Conservation (phyloP, 2,797 vertebrate genomes). For the Takifugu ocellatus region DNA sequence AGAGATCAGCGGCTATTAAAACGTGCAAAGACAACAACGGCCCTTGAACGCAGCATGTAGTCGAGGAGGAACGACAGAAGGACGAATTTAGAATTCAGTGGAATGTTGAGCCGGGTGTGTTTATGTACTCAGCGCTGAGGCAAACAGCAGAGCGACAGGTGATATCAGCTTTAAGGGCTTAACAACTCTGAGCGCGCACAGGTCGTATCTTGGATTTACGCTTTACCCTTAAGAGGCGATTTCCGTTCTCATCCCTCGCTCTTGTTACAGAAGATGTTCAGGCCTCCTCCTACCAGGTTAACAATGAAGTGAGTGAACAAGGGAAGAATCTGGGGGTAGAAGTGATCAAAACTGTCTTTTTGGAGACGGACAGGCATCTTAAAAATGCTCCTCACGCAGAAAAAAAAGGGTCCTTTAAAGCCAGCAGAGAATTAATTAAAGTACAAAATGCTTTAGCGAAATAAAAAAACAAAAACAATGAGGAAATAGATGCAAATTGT, state of each 20-base stretch:
- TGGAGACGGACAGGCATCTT: neutral
- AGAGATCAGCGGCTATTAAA: constrained; percentile 62
- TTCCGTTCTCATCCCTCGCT: constrained; percentile 30
- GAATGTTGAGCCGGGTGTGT: constrained; percentile 62
- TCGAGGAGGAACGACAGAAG: constrained; percentile 58
- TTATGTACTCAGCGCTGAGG: constrained; percentile 64
- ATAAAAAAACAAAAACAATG: constrained; percentile 27
- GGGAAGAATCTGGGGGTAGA: constrained; percentile 2
- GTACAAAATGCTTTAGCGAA: constrained; percentile 39
- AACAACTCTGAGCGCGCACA: constrained; percentile 50
- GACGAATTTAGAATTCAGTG: constrained; percentile 60
- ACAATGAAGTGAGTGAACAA: constrained; percentile 4
- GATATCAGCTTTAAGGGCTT: constrained; percentile 62
- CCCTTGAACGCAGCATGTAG: neutral
- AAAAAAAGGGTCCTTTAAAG: constrained; percentile 11
- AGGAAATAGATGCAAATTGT: constrained; percentile 46
- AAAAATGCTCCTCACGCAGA: constrained; percentile 4
- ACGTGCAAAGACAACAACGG: constrained; percentile 29
- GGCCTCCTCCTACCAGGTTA: constrained; percentile 14
- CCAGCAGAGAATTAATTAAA: constrained; percentile 47
- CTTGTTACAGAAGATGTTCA: constrained; percentile 14
- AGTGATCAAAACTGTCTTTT: neutral
- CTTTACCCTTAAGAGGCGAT: constrained; percentile 17
- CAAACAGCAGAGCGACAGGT: constrained; percentile 66
- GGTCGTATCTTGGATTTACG: constrained; percentile 57